These are phyloP conservation scores for Anastrepha ludens DNA, from an alignment of 1,140 invertebrate genomes.

Conservation along the genomic window DNA sequence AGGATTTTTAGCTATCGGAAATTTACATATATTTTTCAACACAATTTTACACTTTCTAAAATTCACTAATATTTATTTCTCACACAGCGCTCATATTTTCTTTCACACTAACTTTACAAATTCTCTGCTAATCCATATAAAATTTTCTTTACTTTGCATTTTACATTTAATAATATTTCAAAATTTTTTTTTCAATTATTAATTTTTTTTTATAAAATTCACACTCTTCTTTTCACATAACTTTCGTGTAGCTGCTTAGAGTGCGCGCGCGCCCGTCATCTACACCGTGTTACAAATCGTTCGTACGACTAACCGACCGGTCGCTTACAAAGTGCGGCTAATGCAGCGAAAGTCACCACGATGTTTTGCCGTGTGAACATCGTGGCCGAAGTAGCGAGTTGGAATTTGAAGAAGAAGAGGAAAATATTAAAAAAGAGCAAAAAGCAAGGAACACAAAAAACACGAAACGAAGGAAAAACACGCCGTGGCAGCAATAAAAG, in stretches of 20 bases:
- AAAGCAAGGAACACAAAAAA: not conserved
- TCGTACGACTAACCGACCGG: conserved; percentile 48
- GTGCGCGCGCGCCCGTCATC: not conserved
- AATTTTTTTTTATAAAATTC: not conserved
- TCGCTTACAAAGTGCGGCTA: not conserved
- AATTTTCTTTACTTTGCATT: too few relatives aligned
- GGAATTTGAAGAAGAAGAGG: not conserved
- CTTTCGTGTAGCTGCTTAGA: not conserved
- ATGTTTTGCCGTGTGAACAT: not conserved
- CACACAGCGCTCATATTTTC: not conserved
- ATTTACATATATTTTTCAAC: too few relatives aligned
- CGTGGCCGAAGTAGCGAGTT: not conserved
- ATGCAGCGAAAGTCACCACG: conserved; percentile 18
- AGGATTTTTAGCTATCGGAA: too few relatives aligned
- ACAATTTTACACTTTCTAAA: too few relatives aligned
- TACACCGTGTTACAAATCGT: not conserved
- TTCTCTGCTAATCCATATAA: not conserved
- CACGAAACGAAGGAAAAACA: not conserved
- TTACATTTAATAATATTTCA: too few relatives aligned
- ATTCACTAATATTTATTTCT: too few relatives aligned
- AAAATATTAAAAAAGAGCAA: not conserved
- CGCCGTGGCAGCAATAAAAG: not conserved
- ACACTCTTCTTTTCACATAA: not conserved
- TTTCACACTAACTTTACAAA: not conserved
- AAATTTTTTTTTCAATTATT: too few relatives aligned